Evolutionary conservation across 2,797 vertebrate species (phyloP), one percentile per base, ranked within the genome.

Genomic region (Chloroceryle amazona): DNA sequence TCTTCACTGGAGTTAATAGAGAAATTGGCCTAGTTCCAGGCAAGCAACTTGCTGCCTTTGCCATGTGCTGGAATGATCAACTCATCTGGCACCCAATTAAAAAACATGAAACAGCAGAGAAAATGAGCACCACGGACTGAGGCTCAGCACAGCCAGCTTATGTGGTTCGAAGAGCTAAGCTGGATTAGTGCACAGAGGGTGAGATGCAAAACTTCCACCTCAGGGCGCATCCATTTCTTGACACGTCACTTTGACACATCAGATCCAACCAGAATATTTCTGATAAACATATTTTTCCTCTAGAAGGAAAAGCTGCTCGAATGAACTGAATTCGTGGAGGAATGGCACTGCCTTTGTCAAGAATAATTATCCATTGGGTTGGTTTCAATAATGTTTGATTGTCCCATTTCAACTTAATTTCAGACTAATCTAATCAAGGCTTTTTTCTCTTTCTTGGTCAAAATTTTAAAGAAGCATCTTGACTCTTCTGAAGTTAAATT

Each of bases 91-190:
- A 76, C 44, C 10, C n/a, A 37, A 61, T 8, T 39, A 22, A 57
- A 67, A 51, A 55, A 3, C 47, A 37, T 6, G 8, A 75, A n/a
- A 41, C 20, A 28, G 13, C 41, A 51, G n/a, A 63, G 41, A n/a
- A 75, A 71, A 61, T 2, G 10, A 74, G 33, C 22, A 39, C 12
- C 26, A 21, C 3, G 67, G 73, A 7, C 10, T 0, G 1, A 81
- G 25, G 17, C 42, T 26, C 25, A 57, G 33, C 46, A 4, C 46
- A 46, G 29, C 37, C 55, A 51, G 41, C 21, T 31, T 25, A 25
- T 0, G 2, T 11, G 10, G 35, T 4, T 57, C 1, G 1, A 57
- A 60, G 17, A 42, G 6, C 67, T 35, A 11, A 37, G 35, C 22
- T 63, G 33, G 22, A 11, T 58, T 41, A 41, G 11, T 14, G 31